These are phyloP conservation scores for Drosophila bunnanda DNA, from an alignment of 2,888 invertebrate species.

Conservation along the genomic window DNA sequence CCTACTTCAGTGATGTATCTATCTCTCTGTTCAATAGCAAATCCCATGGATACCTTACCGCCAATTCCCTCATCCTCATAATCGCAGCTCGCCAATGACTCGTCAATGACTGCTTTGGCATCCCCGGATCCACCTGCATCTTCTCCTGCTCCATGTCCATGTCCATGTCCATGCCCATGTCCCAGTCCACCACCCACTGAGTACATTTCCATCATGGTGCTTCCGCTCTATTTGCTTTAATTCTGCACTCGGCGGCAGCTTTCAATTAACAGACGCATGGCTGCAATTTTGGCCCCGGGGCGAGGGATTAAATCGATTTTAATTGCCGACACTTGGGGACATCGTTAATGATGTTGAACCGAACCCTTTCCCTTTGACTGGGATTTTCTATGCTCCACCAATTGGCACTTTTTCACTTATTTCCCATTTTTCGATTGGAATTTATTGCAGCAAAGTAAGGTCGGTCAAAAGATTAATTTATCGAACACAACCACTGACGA, in stretches of 20 bases:
- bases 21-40: neutral
- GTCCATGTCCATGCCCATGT: neutral
- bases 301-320: conserved; percentile 35
- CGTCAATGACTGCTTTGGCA: conserved; percentile 7
- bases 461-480: conserved; percentile 23
- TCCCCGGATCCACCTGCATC: neutral
- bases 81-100: conserved; percentile 44
- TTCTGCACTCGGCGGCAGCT: conserved; percentile 28
- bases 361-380: conserved; percentile 19
- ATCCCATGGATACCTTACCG: conserved; percentile 55
- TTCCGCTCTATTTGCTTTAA: conserved; percentile 53
- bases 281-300: conserved; percentile 3
- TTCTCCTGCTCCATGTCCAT: neutral
- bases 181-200: conserved; percentile 9
- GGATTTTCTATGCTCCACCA: conserved; percentile 6
- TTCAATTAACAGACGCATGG: conserved; percentile 36
- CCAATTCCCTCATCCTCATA: conserved; percentile 76
- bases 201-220: conserved; percentile 45
- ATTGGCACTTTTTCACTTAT: conserved; percentile 20
- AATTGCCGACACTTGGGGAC: conserved; percentile 50
- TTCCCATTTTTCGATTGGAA: neutral
- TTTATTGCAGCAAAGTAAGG: conserved; percentile 4
- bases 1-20: neutral
- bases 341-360: conserved; percentile 34
- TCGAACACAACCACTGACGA: conserved; percentile 21